These are phyloP conservation scores for Drosophila busckii DNA, from an alignment of 1,140 invertebrate genomes.

Conservation along the genomic window DNA sequence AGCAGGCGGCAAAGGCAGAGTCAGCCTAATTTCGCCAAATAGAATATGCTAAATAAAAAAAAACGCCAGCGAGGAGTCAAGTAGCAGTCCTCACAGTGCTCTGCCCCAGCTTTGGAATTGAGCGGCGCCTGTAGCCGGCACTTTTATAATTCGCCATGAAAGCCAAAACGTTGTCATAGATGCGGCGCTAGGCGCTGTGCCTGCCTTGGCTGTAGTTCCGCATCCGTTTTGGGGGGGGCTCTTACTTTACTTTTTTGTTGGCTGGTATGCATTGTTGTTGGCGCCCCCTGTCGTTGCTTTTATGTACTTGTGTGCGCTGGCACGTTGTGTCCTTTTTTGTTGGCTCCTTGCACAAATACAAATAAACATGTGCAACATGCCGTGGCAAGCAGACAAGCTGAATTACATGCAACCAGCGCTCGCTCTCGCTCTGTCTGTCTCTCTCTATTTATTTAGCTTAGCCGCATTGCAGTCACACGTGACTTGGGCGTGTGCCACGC, in stretches of 20 bases:
- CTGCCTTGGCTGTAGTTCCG: slow-evolving; percentile 9
- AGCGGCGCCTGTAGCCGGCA: slow-evolving; percentile 67
- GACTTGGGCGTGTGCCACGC: slow-evolving; percentile 39
- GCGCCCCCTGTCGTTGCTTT: slow-evolving; percentile 22
- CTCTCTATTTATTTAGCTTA: slow-evolving; percentile 14
- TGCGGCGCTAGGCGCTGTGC: not conserved
- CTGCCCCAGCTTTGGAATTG: slow-evolving; percentile 37
- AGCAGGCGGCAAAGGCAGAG: slow-evolving; percentile 31
- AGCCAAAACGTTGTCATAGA: slow-evolving; percentile 23
- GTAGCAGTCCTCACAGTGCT: not conserved
- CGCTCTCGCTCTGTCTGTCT: not conserved
- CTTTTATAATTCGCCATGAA: slow-evolving; percentile 62
- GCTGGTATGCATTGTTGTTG: slow-evolving; percentile 12
- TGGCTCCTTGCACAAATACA: slow-evolving; percentile 35
- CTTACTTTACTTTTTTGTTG: slow-evolving; percentile 10
- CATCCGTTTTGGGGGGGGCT: slow-evolving; percentile 1
- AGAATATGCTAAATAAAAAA: slow-evolving; percentile 65
- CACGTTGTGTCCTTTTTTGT: slow-evolving; percentile 49
- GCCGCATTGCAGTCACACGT: slow-evolving; percentile 73
- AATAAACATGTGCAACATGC: slow-evolving; percentile 16
- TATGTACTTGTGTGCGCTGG: slow-evolving; percentile 44
- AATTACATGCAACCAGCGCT: slow-evolving; percentile 22
- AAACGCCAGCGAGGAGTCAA: slow-evolving; percentile 21
- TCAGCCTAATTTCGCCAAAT: slow-evolving; percentile 69
- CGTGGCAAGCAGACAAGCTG: slow-evolving; percentile 26